Percentiles rank a stretch among this genome's conserved stretches.
These are phyloP conservation scores for Morone chrysops DNA, from an alignment of 2,113 vertebrate species.

Conservation along the genomic window DNA sequence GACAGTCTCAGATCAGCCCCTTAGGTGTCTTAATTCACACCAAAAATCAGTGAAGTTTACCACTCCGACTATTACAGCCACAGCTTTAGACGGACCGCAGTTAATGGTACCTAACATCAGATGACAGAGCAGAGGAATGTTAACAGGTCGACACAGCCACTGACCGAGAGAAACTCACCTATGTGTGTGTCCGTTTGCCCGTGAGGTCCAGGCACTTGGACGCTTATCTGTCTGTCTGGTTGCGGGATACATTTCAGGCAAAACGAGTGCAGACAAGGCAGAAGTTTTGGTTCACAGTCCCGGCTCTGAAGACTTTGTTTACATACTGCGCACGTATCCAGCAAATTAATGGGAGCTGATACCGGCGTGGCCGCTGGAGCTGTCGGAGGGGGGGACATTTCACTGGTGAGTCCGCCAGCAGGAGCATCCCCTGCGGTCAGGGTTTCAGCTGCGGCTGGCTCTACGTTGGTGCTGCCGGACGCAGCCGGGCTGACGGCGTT, in stretches of 20 bases:
- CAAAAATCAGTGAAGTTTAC: background rate
- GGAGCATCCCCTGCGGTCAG: conserved; percentile 54
- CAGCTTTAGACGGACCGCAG: background rate
- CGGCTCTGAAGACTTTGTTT: conserved; percentile 95
- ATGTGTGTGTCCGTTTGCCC: conserved; percentile 94
- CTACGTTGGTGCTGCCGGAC: conserved; percentile 54
- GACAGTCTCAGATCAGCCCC: background rate
- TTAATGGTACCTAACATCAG: background rate
- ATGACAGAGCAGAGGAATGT: background rate
- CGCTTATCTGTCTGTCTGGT: conserved; percentile 92
- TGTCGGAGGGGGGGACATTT: conserved; percentile 83
- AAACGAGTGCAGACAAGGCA: conserved; percentile 97
- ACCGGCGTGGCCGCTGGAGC: conserved; percentile 80
- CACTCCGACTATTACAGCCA: background rate
- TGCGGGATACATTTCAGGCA: conserved; percentile 95
- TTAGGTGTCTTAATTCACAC: background rate
- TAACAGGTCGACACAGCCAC: background rate
- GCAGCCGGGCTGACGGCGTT: conserved; percentile 70
- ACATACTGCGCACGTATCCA: conserved; percentile 97
- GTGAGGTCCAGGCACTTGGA: conserved; percentile 92
- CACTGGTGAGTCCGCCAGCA: conserved; percentile 65
- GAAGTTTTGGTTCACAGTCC: conserved; percentile 95
- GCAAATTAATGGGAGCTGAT: conserved; percentile 85
- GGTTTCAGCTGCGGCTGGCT: conserved; percentile 59
- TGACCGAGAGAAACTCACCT: conserved; percentile 82